Percentiles rank a stretch among this genome's conserved stretches.
Conservation (phyloP, 2,888 invertebrate genomes). For the Phyllotreta cruciferae region DNA sequence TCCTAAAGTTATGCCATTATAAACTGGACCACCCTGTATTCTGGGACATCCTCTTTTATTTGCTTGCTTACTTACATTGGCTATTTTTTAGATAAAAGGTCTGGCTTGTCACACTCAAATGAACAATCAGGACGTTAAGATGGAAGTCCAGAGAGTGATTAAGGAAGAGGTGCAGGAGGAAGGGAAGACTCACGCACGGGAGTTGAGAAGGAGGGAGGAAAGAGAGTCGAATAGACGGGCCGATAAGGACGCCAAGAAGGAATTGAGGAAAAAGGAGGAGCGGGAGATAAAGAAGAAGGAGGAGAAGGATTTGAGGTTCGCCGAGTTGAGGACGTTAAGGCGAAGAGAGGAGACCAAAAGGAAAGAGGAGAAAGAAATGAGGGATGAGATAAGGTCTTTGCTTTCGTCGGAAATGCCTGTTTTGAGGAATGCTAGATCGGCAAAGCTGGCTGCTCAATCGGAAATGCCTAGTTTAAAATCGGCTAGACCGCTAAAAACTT, state of each 20-base stretch:
- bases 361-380: conserved; percentile 17
- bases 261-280: conserved; percentile 28
- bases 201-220: conserved; percentile 33
- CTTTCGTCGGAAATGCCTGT: conserved; percentile 28
- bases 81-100: conserved; percentile 54
- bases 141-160: conserved; percentile 24
- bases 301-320: conserved; percentile 28
- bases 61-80: background rate
- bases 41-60: background rate
- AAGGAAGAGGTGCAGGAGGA: conserved; percentile 40
- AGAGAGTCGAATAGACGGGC: conserved; percentile 34
- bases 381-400: background rate
- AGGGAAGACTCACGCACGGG: conserved; percentile 14
- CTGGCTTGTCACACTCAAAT: conserved; percentile 47
- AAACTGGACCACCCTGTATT: too few relatives aligned
- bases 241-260: conserved; percentile 35
- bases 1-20: too few relatives aligned
- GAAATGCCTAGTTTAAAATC: conserved; percentile 30
- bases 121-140: conserved; percentile 31
- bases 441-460: conserved; percentile 23
- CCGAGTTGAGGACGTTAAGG: conserved; percentile 10
- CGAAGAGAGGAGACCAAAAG: conserved; percentile 6
- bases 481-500: conserved; percentile 16
- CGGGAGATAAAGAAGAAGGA: conserved; percentile 23
- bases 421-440: conserved; percentile 21